Base-by-base conservation (phyloP, 2,888 invertebrate genomes). In the Arctia plantaginis region DNA sequence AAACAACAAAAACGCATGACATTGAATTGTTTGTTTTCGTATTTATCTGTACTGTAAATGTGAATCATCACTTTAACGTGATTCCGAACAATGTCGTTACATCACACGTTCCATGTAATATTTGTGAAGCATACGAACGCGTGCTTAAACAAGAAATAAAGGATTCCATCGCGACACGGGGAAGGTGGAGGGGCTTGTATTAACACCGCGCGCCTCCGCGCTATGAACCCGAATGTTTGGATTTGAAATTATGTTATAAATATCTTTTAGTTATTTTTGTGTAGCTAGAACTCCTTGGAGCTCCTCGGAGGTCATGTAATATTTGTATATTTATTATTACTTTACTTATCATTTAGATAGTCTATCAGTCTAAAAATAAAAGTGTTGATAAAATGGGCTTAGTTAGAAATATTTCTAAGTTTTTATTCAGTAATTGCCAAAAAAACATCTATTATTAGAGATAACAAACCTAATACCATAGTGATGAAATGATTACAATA, bases 71-170 rank as follows among this genome's bases (percentile, higher is more conserved):
- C 51, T 64, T 73, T 69, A 73, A 69, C 39, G 65, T 66, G 73
- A 69, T 73, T 65, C 41, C 51, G 66, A 69, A 69, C 68, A 69
- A 73, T 73, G 69, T 69, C 35, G 69, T 73, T 65, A 69, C 51
- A 68, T 73, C 41, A 33, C 72, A 72, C 72, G 69, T 55, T 73
- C 64, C 51, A 27, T 41, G 33, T 35, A 20, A 66, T 66, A 64
- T 69, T 65, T 30, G 69, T 30, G 55, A 33, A 51, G 73, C 69
- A 69, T 71, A 64, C 66, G 65, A 51, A 71, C 69, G 72, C 62
- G 68, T 66, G 47, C 66, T 59, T 23, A 75, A 33, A 69, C n/a
- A 71, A 41, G 27, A 69, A 51, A 69, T 75, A 69, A 72, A 75
- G 65, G 59, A 67, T 27, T 59, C 27, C 59, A 41, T 47, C 27